Conservation (phyloP, 2,113 vertebrate species). For the Platysternon megacephalum region DNA sequence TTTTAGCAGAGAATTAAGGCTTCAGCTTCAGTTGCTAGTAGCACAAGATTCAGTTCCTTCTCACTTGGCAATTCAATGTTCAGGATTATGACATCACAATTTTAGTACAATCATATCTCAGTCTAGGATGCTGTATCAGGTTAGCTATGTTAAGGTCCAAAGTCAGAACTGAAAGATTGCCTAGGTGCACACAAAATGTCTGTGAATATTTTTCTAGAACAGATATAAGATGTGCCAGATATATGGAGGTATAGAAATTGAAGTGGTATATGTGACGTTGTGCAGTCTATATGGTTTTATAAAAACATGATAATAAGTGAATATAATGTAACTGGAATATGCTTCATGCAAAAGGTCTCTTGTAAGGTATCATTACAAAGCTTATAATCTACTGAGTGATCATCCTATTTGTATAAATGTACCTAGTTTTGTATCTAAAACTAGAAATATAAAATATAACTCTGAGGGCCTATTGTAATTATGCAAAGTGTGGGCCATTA, state of each 20-base stretch:
- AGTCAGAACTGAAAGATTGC: background rate
- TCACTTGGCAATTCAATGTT: background rate
- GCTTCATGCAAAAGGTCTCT: too few species aligned
- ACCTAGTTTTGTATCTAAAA: too few species aligned
- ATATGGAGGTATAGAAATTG: background rate
- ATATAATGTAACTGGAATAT: too few species aligned
- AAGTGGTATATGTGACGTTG: too few species aligned
- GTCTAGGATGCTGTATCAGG: background rate
- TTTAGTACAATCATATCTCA: background rate
- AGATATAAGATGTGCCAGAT: background rate
- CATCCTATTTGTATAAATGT: too few species aligned
- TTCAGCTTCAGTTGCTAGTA: slow-evolving; percentile 39
- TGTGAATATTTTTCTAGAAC: background rate
- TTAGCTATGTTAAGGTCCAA: background rate
- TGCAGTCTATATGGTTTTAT: too few species aligned
- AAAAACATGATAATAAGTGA: too few species aligned
- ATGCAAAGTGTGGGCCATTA: too few species aligned
- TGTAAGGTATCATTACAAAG: too few species aligned
- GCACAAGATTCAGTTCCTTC: slow-evolving; percentile 3
- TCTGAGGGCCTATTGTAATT: too few species aligned
- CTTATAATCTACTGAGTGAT: too few species aligned
- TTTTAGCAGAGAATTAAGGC: background rate
- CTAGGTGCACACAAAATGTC: background rate
- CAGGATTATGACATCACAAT: slow-evolving; percentile 12
- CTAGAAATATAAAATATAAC: too few species aligned